A percentile compares a stretch with the other conserved stretches of the same genome.
phyloP scores from a whole-genome alignment of 2,113 vertebrate species.

The Halichoeres trimaculatus region DNA sequence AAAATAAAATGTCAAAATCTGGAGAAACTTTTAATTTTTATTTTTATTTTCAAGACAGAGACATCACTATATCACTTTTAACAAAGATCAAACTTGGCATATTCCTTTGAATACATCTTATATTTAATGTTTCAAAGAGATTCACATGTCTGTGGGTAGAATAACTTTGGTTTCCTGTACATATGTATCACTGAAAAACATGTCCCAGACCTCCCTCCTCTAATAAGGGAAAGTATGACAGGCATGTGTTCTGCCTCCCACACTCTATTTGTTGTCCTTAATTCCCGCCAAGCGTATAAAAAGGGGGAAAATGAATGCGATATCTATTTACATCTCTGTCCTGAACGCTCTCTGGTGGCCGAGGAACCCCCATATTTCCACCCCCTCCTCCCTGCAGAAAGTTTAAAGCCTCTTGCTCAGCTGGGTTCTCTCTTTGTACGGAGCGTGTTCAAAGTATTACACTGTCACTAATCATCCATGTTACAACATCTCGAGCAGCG shows the following conservation, averaged over 20 bases:
- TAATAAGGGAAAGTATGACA: slow-evolving; percentile 78
- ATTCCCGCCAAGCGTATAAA: slow-evolving; percentile 84
- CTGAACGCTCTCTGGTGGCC: slow-evolving; percentile 82
- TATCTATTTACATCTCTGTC: slow-evolving; percentile 84
- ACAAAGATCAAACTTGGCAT: not conserved
- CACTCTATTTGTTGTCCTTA: slow-evolving; percentile 84
- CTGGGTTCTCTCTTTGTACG: slow-evolving; percentile 82
- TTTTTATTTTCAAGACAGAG: too few species aligned
- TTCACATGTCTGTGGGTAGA: not conserved
- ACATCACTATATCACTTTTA: not conserved
- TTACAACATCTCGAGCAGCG: slow-evolving; percentile 70
- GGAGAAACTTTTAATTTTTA: too few species aligned
- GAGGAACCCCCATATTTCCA: slow-evolving; percentile 67
- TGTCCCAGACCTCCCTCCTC: slow-evolving; percentile 63
- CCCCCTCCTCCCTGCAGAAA: slow-evolving; percentile 54
- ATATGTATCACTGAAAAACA: slow-evolving; percentile 69
- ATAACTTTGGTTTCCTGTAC: slow-evolving; percentile 26
- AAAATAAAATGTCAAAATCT: not conserved
- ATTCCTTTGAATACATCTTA: not conserved
- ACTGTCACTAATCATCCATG: slow-evolving; percentile 82
- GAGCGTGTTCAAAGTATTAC: slow-evolving; percentile 79
- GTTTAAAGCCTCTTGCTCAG: slow-evolving; percentile 84
- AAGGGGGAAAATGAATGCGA: slow-evolving; percentile 77
- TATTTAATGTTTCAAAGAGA: not conserved
- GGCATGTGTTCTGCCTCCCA: slow-evolving; percentile 77